Percentiles rank a stretch among this genome's conserved stretches.
phyloP scores from a whole-genome alignment of 2,113 vertebrate genomes.

The Pleuronectes platessa region DNA sequence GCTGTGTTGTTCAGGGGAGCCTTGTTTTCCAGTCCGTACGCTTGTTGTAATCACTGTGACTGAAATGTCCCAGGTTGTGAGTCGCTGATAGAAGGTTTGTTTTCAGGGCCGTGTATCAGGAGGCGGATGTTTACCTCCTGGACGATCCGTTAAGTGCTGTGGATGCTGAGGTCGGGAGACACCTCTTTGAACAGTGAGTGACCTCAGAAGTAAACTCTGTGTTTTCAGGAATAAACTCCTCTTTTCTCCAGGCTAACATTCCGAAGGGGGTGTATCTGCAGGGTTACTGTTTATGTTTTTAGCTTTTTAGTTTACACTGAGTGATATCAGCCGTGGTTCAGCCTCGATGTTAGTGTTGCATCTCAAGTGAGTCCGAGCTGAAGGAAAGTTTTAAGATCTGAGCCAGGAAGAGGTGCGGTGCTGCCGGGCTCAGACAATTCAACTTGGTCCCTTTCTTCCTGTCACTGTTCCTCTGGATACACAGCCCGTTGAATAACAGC shows the following conservation, averaged over 20 bases:
- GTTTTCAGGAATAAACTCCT: neutral
- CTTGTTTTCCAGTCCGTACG: too few species aligned
- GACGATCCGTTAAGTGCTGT: conserved; percentile 97
- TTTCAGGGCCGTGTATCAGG: conserved; percentile 92
- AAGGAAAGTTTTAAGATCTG: neutral
- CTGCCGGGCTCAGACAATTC: conserved; percentile 41
- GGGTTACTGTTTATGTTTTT: too few species aligned
- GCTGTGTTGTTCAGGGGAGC: too few species aligned
- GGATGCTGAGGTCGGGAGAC: conserved; percentile 92
- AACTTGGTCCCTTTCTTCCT: conserved; percentile 24
- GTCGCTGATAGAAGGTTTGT: neutral
- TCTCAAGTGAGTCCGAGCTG: neutral
- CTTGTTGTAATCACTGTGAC: too few species aligned
- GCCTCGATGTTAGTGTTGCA: neutral
- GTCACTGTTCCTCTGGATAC: conserved; percentile 5
- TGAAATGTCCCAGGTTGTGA: too few species aligned
- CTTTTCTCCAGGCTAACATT: too few species aligned
- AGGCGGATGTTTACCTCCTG: conserved; percentile 94
- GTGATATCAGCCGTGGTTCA: neutral
- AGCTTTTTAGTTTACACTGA: too few species aligned
- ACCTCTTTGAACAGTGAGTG: conserved; percentile 95
- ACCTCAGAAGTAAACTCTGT: neutral
- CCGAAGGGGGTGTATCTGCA: too few species aligned
- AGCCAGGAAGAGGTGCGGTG: conserved; percentile 54
- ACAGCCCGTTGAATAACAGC: neutral